Percentiles rank a stretch among this genome's conserved stretches.
Evolutionary conservation across 2,888 invertebrate species (phyloP).

Genomic region (Lepidochrysops patricia): DNA sequence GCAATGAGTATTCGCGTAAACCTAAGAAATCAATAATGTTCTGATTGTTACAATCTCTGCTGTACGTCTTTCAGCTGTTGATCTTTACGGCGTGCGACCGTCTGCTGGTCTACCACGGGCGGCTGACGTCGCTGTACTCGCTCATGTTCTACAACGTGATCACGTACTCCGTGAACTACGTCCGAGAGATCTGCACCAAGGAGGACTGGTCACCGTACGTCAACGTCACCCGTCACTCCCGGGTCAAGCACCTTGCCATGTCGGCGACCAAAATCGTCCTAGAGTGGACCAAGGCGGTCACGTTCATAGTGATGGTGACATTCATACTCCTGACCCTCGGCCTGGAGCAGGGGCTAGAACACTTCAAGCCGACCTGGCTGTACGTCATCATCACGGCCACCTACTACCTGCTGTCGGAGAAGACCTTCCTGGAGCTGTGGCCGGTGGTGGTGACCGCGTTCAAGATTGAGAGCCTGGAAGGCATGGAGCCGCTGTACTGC

Average conservation of each 20-base stretch:
- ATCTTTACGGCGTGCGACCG: constrained; percentile 84
- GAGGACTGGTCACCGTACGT: constrained; percentile 86
- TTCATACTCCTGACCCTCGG: constrained; percentile 84
- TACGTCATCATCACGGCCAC: constrained; percentile 79
- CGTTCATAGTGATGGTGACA: constrained; percentile 84
- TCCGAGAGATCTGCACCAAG: constrained; percentile 81
- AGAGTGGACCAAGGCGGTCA: constrained; percentile 88
- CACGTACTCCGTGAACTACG: constrained; percentile 84
- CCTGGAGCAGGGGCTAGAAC: constrained; percentile 82
- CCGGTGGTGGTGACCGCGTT: constrained; percentile 73
- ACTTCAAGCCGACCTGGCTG: constrained; percentile 80
- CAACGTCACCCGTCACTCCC: constrained; percentile 81
- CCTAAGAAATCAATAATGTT: no score
- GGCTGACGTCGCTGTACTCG: constrained; percentile 82
- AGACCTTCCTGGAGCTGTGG: constrained; percentile 80
- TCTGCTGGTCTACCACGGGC: constrained; percentile 73
- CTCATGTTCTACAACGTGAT: constrained; percentile 88
- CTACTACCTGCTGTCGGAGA: constrained; percentile 83
- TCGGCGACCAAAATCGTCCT: constrained; percentile 86
- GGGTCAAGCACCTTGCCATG: constrained; percentile 86
- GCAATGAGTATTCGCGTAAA: no score
- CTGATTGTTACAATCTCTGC: no score
- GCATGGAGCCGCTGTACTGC: constrained; percentile 81
- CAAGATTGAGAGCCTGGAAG: constrained; percentile 78
- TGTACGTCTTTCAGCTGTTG: constrained; percentile 69